Percentiles rank a stretch among this genome's conserved stretches.
Conservation (phyloP, 2,113 vertebrate genomes). For the Nibea albiflora region DNA sequence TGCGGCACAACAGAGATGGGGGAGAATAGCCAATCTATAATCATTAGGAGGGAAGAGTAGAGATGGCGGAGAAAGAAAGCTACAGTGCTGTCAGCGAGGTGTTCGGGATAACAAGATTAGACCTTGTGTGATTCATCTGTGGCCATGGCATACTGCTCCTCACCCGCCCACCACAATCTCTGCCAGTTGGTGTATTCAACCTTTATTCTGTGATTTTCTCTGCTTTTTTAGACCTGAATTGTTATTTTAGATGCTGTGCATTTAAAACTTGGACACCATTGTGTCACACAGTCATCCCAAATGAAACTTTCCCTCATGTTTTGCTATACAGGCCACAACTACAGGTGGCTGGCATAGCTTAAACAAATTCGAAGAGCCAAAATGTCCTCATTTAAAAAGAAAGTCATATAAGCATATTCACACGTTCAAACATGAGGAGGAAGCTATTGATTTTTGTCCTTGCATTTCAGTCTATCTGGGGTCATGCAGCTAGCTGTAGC, state of each 20-base stretch:
- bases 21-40: conserved; percentile 80
- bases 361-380: background rate
- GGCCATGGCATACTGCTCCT: conserved; percentile 60
- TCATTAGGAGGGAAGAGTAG: conserved; percentile 78
- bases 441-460: background rate
- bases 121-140: conserved; percentile 80
- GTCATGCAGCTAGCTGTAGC: conserved; percentile 9
- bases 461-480: background rate
- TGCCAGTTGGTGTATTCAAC: conserved; percentile 21
- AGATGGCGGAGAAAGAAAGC: conserved; percentile 71
- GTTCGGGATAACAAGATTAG: conserved; percentile 83
- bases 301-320: background rate
- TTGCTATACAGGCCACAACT: background rate
- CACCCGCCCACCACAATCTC: conserved; percentile 49
- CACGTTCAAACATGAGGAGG: too few relatives aligned
- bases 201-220: conserved; percentile 40
- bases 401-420: conserved; percentile 13
- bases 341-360: background rate
- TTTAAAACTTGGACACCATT: background rate
- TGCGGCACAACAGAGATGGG: conserved; percentile 58
- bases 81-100: conserved; percentile 74
- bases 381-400: background rate
- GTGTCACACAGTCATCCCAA: background rate
- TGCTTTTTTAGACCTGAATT: conserved; percentile 9
- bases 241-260: conserved; percentile 5